Evolutionary conservation across 2,797 vertebrate genomes (phyloP).

Genomic region (Clarias laeviceps): DNA sequence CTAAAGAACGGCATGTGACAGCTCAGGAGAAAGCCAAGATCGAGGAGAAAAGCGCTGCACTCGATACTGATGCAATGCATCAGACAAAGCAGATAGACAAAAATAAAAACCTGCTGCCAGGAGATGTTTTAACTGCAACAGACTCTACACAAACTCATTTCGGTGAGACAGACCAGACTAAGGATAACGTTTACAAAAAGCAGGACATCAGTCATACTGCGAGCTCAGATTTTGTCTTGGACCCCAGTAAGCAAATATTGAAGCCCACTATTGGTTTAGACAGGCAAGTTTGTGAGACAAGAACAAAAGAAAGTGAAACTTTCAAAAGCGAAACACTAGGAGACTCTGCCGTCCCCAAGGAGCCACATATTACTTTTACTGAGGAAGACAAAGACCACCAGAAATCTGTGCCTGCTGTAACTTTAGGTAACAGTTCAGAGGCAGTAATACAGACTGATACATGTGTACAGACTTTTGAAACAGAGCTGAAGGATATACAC

Average conservation of each 20-base stretch:
- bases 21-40: constrained; percentile 48
- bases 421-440: constrained; percentile 4
- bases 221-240: constrained; percentile 16
- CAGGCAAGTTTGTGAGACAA: constrained; percentile 2
- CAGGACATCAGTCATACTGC: constrained; percentile 32
- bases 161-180: constrained; percentile 19
- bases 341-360: constrained; percentile 3
- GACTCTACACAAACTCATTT: constrained; percentile 12
- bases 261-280: constrained; percentile 12
- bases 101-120: constrained; percentile 16
- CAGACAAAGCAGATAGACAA: constrained; percentile 36
- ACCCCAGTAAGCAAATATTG: constrained; percentile 41
- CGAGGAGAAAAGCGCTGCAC: constrained; percentile 26
- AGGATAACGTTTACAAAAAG: background rate
- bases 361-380: background rate
- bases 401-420: constrained; percentile 11
- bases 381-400: background rate
- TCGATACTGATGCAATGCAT: constrained; percentile 39
- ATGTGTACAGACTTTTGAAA: constrained; percentile 26
- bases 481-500: constrained; percentile 56
- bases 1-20: constrained; percentile 42
- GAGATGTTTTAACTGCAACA: constrained; percentile 14
- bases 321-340: constrained; percentile 16
- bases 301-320: constrained; percentile 5
- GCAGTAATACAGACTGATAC: constrained; percentile 14